Conservation (phyloP, 1,140 invertebrate species). For the Phymorhynchus buccinoides region DNA sequence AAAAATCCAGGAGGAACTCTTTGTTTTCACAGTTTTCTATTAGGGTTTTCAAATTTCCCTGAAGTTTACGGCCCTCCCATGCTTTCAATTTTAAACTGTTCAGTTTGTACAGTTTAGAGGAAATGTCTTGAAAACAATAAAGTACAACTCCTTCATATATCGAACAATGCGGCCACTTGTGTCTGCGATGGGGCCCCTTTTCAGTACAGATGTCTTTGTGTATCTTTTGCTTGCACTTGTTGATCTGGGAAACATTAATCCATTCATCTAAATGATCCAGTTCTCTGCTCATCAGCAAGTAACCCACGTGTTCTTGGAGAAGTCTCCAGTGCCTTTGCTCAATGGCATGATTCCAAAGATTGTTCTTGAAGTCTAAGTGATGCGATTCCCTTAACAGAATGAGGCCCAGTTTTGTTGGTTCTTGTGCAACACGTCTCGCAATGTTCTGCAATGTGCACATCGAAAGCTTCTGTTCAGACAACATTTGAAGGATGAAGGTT, state of each 20-base stretch:
- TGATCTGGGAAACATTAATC: neutral
- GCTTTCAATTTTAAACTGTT: neutral
- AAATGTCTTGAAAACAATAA: neutral
- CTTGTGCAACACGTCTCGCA: neutral
- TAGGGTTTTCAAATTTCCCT: neutral
- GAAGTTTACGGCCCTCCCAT: neutral
- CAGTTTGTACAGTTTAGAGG: neutral
- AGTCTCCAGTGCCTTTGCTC: neutral
- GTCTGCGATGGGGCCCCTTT: neutral
- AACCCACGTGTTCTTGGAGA: neutral
- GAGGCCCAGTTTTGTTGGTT: neutral
- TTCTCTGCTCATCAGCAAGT: neutral
- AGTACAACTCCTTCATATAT: neutral
- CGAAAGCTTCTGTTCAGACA: neutral
- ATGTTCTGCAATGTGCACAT: neutral
- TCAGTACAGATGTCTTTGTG: neutral
- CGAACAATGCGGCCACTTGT: neutral
- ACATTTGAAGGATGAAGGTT: neutral
- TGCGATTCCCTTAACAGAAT: neutral
- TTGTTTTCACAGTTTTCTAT: neutral
- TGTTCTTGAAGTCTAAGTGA: neutral
- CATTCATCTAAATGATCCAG: neutral
- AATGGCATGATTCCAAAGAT: neutral
- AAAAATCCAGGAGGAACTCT: neutral
- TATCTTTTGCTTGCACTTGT: neutral